A percentile compares a stretch with the other conserved stretches of the same genome.
These are phyloP conservation scores for Gymnocypris eckloni DNA, from an alignment of 2,797 vertebrate species.

Conservation along the genomic window DNA sequence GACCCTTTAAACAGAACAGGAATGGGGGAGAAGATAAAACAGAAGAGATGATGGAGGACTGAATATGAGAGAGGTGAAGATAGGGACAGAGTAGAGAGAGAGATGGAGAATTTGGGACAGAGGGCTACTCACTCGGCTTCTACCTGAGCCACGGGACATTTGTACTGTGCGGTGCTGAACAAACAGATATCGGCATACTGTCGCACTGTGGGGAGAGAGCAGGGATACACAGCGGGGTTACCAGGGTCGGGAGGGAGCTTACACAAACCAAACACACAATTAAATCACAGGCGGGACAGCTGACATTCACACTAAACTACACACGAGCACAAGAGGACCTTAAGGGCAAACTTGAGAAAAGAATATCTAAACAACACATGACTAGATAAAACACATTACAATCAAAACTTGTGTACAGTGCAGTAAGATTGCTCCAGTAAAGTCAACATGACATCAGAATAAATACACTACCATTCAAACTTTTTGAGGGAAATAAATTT, in stretches of 20 bases:
- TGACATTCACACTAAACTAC: slow-evolving; percentile 11
- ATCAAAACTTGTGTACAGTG: not conserved
- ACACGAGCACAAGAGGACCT: not conserved
- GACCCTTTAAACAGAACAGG: not conserved
- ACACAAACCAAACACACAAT: slow-evolving; percentile 28
- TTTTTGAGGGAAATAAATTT: no score
- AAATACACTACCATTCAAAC: not conserved
- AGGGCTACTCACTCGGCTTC: slow-evolving; percentile 85
- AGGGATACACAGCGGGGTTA: slow-evolving; percentile 56
- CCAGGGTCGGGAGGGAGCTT: slow-evolving; percentile 7
- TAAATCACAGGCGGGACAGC: slow-evolving; percentile 9
- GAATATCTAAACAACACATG: not conserved
- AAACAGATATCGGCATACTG: slow-evolving; percentile 90
- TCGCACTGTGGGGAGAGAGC: slow-evolving; percentile 78
- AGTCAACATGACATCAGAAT: slow-evolving; percentile 8
- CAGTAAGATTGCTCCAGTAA: not conserved
- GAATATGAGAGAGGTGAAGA: slow-evolving; percentile 11
- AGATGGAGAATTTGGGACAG: slow-evolving; percentile 10
- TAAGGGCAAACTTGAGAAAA: slow-evolving; percentile 4
- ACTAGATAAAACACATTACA: not conserved
- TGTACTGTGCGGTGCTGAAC: slow-evolving; percentile 89
- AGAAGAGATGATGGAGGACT: not conserved
- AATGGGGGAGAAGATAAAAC: not conserved
- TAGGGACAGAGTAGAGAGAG: slow-evolving; percentile 11
- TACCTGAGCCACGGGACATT: slow-evolving; percentile 83